A percentile compares a stretch with the other conserved stretches of the same genome.
These are phyloP conservation scores for Sebastes jordani DNA, from an alignment of 2,797 vertebrate species.

Conservation along the genomic window DNA sequence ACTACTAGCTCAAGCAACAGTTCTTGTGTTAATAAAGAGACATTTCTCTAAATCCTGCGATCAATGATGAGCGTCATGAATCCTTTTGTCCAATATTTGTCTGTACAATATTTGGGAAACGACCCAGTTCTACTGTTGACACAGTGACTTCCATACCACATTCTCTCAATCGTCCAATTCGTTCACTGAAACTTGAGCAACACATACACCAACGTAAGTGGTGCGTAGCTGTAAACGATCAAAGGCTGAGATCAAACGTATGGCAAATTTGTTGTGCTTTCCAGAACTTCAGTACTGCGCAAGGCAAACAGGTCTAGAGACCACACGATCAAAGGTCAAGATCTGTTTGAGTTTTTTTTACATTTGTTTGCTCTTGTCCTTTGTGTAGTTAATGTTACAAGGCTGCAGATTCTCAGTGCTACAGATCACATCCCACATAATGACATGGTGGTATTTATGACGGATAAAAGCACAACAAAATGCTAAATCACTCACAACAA, in stretches of 20 bases:
- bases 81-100: neutral
- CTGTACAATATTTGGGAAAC: neutral
- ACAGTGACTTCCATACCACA: conserved; percentile 1
- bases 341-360: conserved; percentile 43
- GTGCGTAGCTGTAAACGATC: neutral
- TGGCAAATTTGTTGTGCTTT: neutral
- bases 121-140: conserved; percentile 21
- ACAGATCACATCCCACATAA: neutral
- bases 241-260: neutral
- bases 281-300: neutral
- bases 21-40: neutral
- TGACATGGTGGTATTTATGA: neutral
- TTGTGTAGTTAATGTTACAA: conserved; percentile 23
- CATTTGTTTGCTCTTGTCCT: conserved; percentile 36
- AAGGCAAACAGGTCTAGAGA: conserved; percentile 48
- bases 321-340: conserved; percentile 47
- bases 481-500: conserved; percentile 26
- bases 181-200: neutral
- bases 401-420: neutral
- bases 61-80: neutral
- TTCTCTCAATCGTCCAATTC: neutral
- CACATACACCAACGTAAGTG: neutral
- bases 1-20: neutral
- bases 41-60: neutral
- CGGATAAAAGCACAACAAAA: neutral